Evolutionary conservation across 2,888 invertebrate species (phyloP).

Genomic region (Mongoloraphidia duomilia): DNA sequence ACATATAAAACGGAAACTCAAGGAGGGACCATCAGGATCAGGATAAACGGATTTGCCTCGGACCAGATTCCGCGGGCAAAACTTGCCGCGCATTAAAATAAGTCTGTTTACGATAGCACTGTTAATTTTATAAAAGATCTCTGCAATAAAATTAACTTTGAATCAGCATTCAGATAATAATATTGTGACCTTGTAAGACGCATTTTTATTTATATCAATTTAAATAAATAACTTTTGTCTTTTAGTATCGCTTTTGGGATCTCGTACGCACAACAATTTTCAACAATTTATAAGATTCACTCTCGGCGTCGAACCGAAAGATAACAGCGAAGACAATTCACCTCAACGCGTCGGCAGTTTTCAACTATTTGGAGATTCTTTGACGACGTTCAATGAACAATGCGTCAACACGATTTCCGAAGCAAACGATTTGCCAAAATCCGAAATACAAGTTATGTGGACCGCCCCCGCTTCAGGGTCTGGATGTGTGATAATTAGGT

Average conservation of each 20-base stretch:
- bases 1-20: neutral
- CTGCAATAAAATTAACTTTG: too few relatives aligned
- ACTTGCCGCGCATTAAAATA: too few relatives aligned
- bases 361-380: constrained; percentile 48
- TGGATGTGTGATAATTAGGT: constrained; percentile 79
- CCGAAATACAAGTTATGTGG: constrained; percentile 80
- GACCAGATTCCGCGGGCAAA: neutral
- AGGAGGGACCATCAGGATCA: neutral
- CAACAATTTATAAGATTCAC: constrained; percentile 71
- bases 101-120: too few relatives aligned
- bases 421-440: constrained; percentile 62
- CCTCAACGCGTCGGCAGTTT: constrained; percentile 52
- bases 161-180: too few relatives aligned
- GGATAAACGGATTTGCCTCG: neutral
- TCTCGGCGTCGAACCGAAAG: constrained; percentile 54
- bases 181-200: too few relatives aligned
- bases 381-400: constrained; percentile 58
- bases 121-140: too few relatives aligned
- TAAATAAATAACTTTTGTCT: constrained; percentile 8
- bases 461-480: constrained; percentile 71
- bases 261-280: constrained; percentile 46
- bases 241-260: constrained; percentile 51
- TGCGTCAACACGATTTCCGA: constrained; percentile 78
- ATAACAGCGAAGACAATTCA: constrained; percentile 29
- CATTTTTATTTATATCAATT: neutral